A percentile compares a stretch with the other conserved stretches of the same genome.
These are phyloP conservation scores for Epinotia bilunana DNA, from an alignment of 2,888 invertebrate genomes.

Conservation along the genomic window DNA sequence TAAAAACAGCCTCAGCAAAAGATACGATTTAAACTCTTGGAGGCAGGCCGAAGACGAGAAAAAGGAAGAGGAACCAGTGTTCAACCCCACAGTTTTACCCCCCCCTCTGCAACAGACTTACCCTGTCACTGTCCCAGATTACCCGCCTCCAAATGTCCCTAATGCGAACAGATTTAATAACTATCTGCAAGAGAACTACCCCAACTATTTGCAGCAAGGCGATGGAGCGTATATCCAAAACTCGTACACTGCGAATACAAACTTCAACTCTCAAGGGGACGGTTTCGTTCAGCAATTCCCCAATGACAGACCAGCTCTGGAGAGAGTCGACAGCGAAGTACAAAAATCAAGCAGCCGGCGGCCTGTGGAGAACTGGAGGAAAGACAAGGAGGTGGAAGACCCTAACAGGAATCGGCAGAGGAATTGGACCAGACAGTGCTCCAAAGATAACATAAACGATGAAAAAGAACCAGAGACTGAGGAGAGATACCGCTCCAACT, in stretches of 20 bases:
- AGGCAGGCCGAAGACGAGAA: slow-evolving; percentile 71
- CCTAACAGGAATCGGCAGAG: slow-evolving; percentile 63
- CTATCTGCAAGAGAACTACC: slow-evolving; percentile 57
- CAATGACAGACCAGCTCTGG: slow-evolving; percentile 53
- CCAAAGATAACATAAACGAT: slow-evolving; percentile 68
- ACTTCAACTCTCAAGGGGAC: slow-evolving; percentile 65
- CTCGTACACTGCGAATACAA: slow-evolving; percentile 59
- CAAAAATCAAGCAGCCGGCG: slow-evolving; percentile 64
- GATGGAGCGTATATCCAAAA: slow-evolving; percentile 76
- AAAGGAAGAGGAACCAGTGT: slow-evolving; percentile 65
- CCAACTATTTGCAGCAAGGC: slow-evolving; percentile 74
- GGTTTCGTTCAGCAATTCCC: slow-evolving; percentile 56
- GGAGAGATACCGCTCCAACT: slow-evolving; percentile 51
- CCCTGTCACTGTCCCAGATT: slow-evolving; percentile 60
- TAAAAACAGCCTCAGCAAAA: slow-evolving; percentile 65
- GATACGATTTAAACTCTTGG: slow-evolving; percentile 79
- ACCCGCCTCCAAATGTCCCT: slow-evolving; percentile 67
- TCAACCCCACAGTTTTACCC: slow-evolving; percentile 68
- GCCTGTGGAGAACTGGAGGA: slow-evolving; percentile 74
- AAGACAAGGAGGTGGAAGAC: slow-evolving; percentile 69
- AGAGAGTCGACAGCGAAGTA: slow-evolving; percentile 69
- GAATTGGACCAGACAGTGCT: slow-evolving; percentile 70
- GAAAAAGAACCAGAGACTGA: slow-evolving; percentile 58
- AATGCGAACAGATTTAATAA: slow-evolving; percentile 58
- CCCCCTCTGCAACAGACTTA: slow-evolving; percentile 56